Evolutionary conservation across 2,888 invertebrate species (phyloP).

Genomic region (Acrobasis suavella): DNA sequence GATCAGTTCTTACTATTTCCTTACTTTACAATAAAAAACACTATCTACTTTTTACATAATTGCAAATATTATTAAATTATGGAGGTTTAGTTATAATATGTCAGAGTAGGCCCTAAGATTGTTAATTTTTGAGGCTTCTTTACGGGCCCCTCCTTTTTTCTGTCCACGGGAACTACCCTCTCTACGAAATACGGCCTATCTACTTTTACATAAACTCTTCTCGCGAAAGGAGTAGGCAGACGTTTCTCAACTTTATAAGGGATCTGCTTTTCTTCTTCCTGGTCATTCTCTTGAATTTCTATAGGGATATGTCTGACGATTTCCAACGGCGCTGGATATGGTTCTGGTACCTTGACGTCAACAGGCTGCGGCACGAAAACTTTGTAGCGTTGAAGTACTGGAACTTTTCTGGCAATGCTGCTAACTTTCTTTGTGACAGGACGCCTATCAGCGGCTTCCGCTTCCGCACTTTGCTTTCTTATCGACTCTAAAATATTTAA

Average conservation of each 20-base stretch:
- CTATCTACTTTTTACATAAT: not conserved
- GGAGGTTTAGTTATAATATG: slow-evolving; percentile 39
- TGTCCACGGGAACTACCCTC: slow-evolving; percentile 42
- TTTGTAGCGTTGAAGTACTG: slow-evolving; percentile 39
- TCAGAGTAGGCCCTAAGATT: slow-evolving; percentile 55
- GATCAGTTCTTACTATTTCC: not conserved
- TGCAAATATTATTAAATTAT: not conserved
- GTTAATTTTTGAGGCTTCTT: slow-evolving; percentile 46
- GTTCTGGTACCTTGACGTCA: slow-evolving; percentile 43
- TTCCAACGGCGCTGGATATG: slow-evolving; percentile 46
- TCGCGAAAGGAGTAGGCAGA: slow-evolving; percentile 37
- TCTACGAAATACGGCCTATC: slow-evolving; percentile 48
- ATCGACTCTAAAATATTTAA: slow-evolving; percentile 39
- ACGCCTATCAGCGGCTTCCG: slow-evolving; percentile 45
- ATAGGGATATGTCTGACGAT: slow-evolving; percentile 42
- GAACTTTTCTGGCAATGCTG: slow-evolving; percentile 40
- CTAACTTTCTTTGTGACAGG: slow-evolving; percentile 44
- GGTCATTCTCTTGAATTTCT: slow-evolving; percentile 42
- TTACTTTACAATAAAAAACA: not conserved
- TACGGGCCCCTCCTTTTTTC: slow-evolving; percentile 42
- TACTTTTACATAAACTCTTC: slow-evolving; percentile 47
- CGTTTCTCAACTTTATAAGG: slow-evolving; percentile 41
- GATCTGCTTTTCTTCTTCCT: slow-evolving; percentile 41
- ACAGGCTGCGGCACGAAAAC: slow-evolving; percentile 51
- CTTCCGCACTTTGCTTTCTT: slow-evolving; percentile 53